Conservation (phyloP, 2,797 vertebrate genomes). For the Falco biarmicus region DNA sequence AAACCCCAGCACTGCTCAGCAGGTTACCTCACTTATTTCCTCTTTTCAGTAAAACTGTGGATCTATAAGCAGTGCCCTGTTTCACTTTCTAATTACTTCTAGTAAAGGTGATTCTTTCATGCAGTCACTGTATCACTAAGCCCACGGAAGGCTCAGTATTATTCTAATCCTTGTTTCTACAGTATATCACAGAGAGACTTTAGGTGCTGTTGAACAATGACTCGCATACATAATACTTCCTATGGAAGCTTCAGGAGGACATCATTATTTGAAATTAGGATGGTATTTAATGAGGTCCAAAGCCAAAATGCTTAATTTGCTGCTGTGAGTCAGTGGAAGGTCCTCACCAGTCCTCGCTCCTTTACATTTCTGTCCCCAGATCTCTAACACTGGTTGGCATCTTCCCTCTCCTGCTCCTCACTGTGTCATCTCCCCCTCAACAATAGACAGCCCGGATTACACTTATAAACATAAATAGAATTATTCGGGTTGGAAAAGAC, state of each 20-base stretch:
- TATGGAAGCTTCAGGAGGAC: neutral
- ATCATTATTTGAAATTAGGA: neutral
- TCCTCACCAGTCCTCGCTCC: neutral
- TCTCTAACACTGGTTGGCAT: neutral
- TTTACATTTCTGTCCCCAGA: neutral
- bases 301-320: neutral
- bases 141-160: neutral
- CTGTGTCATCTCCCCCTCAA: neutral
- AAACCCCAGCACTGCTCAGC: neutral
- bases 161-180: neutral
- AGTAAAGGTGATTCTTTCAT: neutral
- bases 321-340: neutral
- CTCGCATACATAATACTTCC: neutral
- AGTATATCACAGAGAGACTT: neutral
- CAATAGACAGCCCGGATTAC: neutral
- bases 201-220: neutral
- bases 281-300: neutral
- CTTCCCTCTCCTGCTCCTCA: neutral
- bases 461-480: neutral
- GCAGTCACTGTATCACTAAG: neutral
- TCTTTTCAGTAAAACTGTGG: neutral
- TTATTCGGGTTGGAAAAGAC: too few relatives aligned
- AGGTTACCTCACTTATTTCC: conserved; percentile 10
- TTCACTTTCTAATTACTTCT: conserved; percentile 17
- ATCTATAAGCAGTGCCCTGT: neutral